Percentiles rank a stretch among this genome's conserved stretches.
phyloP scores from a whole-genome alignment of 2,113 vertebrate genomes.

The Actenoides lindsayi region DNA sequence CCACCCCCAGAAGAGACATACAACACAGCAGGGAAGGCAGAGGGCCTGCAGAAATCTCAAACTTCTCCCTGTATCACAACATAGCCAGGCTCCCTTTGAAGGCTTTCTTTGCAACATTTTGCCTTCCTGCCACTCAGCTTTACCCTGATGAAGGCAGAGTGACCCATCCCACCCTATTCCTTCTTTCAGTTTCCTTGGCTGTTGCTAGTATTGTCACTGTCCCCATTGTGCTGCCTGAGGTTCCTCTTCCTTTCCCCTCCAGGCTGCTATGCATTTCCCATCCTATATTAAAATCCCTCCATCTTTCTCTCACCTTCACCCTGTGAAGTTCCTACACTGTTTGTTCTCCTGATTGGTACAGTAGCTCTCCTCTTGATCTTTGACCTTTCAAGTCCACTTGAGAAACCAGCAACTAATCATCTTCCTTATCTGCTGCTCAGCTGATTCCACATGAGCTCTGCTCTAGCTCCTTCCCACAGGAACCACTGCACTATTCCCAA shows the following conservation, averaged over 20 bases:
- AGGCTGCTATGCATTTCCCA: background rate
- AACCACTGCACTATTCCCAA: background rate
- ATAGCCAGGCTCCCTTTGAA: background rate
- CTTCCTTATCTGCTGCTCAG: background rate
- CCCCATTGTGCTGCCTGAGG: background rate
- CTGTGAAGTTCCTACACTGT: background rate
- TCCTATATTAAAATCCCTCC: background rate
- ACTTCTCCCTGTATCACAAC: background rate
- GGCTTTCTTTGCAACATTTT: background rate
- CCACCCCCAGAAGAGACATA: background rate
- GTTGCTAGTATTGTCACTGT: background rate
- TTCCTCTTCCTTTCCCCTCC: background rate
- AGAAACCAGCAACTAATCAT: background rate
- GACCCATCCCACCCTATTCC: background rate
- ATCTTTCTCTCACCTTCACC: background rate
- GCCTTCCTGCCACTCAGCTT: background rate
- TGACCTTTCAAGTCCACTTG: background rate
- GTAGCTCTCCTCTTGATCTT: background rate
- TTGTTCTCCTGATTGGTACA: background rate
- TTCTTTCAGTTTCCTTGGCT: background rate
- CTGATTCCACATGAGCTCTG: background rate
- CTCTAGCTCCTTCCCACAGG: background rate
- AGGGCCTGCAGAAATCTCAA: background rate
- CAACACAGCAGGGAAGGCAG: background rate
- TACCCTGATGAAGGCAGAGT: background rate